Percentiles rank a stretch among this genome's conserved stretches.
These are phyloP conservation scores for Agapornis canus DNA, from an alignment of 2,797 vertebrate genomes.

Conservation along the genomic window DNA sequence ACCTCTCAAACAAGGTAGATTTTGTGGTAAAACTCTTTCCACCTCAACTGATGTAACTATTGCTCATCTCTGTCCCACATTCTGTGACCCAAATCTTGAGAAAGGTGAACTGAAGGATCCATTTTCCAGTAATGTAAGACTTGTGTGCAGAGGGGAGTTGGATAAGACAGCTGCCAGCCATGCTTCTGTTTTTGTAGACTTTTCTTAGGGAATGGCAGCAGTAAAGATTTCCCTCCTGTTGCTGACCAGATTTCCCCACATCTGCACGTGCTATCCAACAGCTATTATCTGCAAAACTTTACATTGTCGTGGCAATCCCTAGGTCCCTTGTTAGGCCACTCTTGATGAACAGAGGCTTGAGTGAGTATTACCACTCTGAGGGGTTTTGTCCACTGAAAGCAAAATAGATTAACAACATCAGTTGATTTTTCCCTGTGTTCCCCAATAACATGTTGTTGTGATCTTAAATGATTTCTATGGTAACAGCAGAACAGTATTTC, in stretches of 20 bases:
- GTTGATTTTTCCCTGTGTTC: neutral
- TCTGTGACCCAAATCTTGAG: neutral
- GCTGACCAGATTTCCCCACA: neutral
- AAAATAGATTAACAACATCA: neutral
- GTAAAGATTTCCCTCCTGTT: neutral
- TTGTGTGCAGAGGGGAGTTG: neutral
- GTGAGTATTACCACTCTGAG: neutral
- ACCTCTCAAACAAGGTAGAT: neutral
- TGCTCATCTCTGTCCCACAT: neutral
- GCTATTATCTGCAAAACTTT: neutral
- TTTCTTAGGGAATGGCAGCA: neutral
- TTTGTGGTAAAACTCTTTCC: neutral
- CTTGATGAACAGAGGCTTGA: neutral
- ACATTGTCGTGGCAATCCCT: neutral
- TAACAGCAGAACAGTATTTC: conserved; percentile 31
- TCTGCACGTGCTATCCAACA: rapidly evolving
- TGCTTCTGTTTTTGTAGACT: neutral
- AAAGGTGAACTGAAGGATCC: neutral
- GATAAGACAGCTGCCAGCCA: neutral
- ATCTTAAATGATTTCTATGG: conserved; percentile 35
- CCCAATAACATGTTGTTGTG: neutral
- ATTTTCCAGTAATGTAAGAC: neutral
- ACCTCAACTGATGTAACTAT: neutral
- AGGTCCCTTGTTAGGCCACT: neutral
- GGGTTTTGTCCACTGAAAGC: neutral